Percentiles rank a stretch among this genome's conserved stretches.
Conservation (phyloP, 2,113 vertebrate species). For the Cisticola juncidis region DNA sequence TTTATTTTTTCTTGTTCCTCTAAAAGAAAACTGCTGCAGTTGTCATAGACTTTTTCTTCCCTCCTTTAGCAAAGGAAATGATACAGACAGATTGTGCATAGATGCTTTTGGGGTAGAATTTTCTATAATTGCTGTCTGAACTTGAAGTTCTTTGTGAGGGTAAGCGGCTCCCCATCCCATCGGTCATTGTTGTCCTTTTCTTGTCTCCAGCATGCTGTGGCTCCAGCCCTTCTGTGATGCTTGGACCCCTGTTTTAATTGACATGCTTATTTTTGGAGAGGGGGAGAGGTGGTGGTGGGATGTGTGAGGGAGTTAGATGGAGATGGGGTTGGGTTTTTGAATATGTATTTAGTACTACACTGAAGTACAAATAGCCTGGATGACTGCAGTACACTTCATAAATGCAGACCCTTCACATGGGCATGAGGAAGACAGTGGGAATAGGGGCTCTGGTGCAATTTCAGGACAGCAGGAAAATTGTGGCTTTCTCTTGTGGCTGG, state of each 20-base stretch:
- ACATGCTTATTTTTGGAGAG: rapidly evolving
- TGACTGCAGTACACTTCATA: background rate
- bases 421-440: background rate
- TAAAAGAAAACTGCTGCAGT: background rate
- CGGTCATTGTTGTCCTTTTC: rapidly evolving
- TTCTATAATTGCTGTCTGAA: background rate
- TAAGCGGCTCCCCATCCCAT: rapidly evolving
- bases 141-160: background rate
- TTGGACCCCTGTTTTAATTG: background rate
- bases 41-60: background rate
- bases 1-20: background rate
- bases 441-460: background rate
- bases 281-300: rapidly evolving
- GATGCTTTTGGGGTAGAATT: background rate
- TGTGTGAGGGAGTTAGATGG: background rate
- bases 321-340: background rate
- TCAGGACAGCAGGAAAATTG: background rate
- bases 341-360: background rate
- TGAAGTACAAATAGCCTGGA: background rate
- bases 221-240: background rate
- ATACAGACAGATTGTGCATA: background rate
- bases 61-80: background rate
- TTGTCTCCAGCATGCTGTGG: background rate
- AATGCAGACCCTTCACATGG: background rate
- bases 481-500: background rate